Conservation (phyloP, 2,113 vertebrate genomes). For the Antidorcas marsupialis region DNA sequence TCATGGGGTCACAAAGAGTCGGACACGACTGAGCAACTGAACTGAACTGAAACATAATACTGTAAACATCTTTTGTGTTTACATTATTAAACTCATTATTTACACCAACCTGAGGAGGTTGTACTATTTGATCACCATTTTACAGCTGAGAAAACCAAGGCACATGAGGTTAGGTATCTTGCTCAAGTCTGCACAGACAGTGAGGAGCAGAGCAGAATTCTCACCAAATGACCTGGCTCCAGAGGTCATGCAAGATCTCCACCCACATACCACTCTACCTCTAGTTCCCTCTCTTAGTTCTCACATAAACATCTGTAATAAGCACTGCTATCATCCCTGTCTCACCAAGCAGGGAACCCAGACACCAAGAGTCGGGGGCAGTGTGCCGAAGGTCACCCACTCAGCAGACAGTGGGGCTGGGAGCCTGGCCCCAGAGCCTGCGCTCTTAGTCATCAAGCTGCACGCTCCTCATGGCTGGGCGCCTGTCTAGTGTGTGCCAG, state of each 20-base stretch:
- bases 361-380: neutral
- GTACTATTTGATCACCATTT: neutral
- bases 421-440: neutral
- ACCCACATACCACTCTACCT: too few species aligned
- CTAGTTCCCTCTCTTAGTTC: neutral
- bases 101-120: neutral
- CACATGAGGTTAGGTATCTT: neutral
- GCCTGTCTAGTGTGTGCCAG: neutral
- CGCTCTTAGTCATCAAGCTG: neutral
- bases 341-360: neutral
- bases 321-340: neutral
- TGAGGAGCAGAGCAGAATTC: neutral
- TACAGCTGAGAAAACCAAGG: neutral
- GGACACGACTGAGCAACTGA: too few species aligned
- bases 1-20: too few species aligned
- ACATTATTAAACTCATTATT: neutral
- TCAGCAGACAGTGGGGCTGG: neutral
- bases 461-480: neutral
- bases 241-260: neutral
- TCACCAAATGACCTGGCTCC: neutral
- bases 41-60: neutral
- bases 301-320: neutral
- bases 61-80: neutral
- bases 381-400: neutral
- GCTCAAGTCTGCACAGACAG: neutral